phyloP scores from a whole-genome alignment of 2,113 vertebrate genomes.

The Lagopus leucura region DNA sequence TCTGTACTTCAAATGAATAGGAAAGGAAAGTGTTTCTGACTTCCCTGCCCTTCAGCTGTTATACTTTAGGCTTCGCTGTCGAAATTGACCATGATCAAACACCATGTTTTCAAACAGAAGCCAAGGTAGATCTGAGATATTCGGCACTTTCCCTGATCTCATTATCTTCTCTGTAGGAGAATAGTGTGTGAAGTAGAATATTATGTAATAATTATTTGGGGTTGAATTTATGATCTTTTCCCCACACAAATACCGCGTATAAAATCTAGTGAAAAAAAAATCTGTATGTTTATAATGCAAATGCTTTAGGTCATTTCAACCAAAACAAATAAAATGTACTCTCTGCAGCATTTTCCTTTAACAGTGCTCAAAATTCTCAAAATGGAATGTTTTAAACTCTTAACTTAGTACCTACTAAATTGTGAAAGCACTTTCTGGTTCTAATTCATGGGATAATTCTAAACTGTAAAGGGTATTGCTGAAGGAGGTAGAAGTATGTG shows the following conservation, averaged over 20 bases:
- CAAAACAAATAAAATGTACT: neutral
- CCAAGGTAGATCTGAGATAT: neutral
- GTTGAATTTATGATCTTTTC: neutral
- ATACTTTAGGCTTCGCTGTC: neutral
- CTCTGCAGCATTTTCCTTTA: neutral
- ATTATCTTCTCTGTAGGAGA: neutral
- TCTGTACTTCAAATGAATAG: neutral
- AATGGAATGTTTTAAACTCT: neutral
- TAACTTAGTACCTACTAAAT: neutral
- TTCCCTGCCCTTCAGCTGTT: neutral
- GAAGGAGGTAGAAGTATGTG: neutral
- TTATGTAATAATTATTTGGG: neutral
- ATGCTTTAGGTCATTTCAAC: neutral
- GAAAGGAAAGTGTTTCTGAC: neutral
- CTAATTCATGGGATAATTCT: neutral
- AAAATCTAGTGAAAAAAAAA: neutral
- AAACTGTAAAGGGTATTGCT: neutral
- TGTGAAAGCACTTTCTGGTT: constrained; percentile 1
- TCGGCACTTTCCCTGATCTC: neutral
- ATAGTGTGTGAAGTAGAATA: neutral
- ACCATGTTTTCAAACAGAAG: neutral
- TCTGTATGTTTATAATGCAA: neutral
- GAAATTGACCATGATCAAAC: neutral
- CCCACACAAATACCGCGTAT: neutral
- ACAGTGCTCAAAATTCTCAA: neutral